A percentile compares a stretch with the other conserved stretches of the same genome.
phyloP scores from a whole-genome alignment of 2,113 vertebrate species.

The Ranitomeya imitator region DNA sequence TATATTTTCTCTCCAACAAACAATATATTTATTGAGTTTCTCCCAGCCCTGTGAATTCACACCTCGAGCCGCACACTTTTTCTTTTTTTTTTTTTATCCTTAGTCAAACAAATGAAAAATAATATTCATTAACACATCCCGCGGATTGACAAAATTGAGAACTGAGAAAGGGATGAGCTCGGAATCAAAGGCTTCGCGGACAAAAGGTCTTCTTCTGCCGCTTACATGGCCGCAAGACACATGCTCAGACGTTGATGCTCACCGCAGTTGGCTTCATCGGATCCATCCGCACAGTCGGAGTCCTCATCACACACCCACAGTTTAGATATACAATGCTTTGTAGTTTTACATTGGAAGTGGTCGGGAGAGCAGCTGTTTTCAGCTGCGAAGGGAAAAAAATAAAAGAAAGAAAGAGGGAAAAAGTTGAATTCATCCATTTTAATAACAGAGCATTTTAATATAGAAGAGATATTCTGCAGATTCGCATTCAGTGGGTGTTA shows the following conservation, averaged over 20 bases:
- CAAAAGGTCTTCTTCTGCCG: not conserved
- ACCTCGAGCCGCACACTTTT: no score
- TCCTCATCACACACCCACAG: constrained; percentile 98
- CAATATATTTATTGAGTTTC: not conserved
- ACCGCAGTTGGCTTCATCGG: constrained; percentile 96
- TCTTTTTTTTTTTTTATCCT: not conserved
- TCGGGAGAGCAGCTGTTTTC: constrained; percentile 97
- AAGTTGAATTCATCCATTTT: constrained; percentile 20
- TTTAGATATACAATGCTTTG: constrained; percentile 97
- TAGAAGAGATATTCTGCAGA: not conserved
- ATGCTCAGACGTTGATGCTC: constrained; percentile 68
- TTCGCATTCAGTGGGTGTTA: not conserved
- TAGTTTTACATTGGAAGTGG: constrained; percentile 96
- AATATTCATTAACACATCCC: not conserved
- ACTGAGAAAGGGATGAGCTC: not conserved
- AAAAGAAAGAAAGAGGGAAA: constrained; percentile 47
- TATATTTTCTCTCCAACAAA: not conserved
- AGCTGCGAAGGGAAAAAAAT: constrained; percentile 71
- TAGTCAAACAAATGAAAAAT: not conserved
- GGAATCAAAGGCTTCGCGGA: not conserved
- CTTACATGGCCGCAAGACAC: not conserved
- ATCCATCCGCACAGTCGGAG: constrained; percentile 94
- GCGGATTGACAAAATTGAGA: not conserved
- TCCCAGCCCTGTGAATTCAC: not conserved
- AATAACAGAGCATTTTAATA: constrained; percentile 2